phyloP scores from a whole-genome alignment of 1,140 invertebrate genomes.

The Magallana gigas region DNA sequence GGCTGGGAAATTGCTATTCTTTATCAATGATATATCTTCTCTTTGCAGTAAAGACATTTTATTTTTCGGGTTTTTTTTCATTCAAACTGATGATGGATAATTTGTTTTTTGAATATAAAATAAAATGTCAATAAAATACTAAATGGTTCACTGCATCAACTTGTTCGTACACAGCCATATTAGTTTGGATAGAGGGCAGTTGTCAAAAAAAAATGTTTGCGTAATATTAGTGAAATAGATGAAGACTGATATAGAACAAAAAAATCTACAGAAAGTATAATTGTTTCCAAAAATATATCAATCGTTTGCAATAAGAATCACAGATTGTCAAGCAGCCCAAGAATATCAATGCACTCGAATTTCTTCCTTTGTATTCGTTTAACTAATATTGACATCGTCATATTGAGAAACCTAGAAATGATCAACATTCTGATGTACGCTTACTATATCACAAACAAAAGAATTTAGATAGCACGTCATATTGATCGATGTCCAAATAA shows the following conservation, averaged over 20 bases:
- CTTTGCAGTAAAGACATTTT: no score
- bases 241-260: constrained; percentile 28
- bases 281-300: constrained; percentile 13
- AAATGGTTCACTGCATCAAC: no score
- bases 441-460: constrained; percentile 14
- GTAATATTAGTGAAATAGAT: neutral
- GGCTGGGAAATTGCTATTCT: no score
- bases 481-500: neutral
- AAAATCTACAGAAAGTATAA: neutral
- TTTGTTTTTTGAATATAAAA: no score
- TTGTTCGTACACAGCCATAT: no score
- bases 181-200: no score
- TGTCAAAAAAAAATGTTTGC: no score
- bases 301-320: neutral
- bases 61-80: no score
- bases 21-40: no score
- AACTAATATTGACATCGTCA: neutral
- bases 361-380: constrained; percentile 7
- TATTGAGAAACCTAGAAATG: neutral
- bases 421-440: constrained; percentile 7
- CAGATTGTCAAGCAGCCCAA: neutral
- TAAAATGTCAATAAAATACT: no score
- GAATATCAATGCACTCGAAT: constrained; percentile 10
- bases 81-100: no score
- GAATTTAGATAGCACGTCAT: constrained; percentile 15